These are phyloP conservation scores for Ostrea denselamellosa DNA, from an alignment of 1,140 invertebrate genomes.

Conservation along the genomic window DNA sequence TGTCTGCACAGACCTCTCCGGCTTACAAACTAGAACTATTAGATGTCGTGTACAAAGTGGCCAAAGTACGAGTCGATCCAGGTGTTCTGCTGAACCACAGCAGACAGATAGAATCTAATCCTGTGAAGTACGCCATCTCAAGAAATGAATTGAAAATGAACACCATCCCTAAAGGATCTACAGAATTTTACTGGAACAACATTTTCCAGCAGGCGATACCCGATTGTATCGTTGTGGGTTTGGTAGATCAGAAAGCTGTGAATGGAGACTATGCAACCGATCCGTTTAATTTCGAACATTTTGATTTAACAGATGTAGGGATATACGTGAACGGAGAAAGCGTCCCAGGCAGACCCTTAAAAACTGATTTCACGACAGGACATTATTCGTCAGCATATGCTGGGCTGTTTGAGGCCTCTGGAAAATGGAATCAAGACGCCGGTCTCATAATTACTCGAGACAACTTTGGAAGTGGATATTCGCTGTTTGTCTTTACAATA, in stretches of 20 bases:
- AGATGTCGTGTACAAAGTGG: too few relatives aligned
- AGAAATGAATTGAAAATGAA: conserved; percentile 52
- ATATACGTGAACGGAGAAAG: conserved; percentile 14
- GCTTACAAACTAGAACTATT: neutral
- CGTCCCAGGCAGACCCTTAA: conserved; percentile 39
- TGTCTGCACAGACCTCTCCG: conserved; percentile 39
- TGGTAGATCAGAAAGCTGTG: conserved; percentile 43
- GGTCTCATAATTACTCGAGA: conserved; percentile 34
- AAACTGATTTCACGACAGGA: conserved; percentile 35
- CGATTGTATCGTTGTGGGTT: conserved; percentile 17
- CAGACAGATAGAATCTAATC: conserved; percentile 41
- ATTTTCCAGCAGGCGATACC: neutral
- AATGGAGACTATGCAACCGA: neutral
- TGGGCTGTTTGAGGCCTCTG: too few relatives aligned
- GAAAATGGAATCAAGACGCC: too few relatives aligned
- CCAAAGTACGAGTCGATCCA: neutral
- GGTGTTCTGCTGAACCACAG: conserved; percentile 37
- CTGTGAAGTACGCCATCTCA: conserved; percentile 40
- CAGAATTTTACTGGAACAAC: conserved; percentile 49
- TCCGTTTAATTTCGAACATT: conserved; percentile 48
- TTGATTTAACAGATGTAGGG: conserved; percentile 18
- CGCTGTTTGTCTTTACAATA: conserved; percentile 44
- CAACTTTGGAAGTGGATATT: conserved; percentile 36
- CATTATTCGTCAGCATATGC: neutral
- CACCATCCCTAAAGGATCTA: conserved; percentile 46